Base-by-base conservation (phyloP, 1,140 invertebrate species). In the Drosophila ironensis region DNA sequence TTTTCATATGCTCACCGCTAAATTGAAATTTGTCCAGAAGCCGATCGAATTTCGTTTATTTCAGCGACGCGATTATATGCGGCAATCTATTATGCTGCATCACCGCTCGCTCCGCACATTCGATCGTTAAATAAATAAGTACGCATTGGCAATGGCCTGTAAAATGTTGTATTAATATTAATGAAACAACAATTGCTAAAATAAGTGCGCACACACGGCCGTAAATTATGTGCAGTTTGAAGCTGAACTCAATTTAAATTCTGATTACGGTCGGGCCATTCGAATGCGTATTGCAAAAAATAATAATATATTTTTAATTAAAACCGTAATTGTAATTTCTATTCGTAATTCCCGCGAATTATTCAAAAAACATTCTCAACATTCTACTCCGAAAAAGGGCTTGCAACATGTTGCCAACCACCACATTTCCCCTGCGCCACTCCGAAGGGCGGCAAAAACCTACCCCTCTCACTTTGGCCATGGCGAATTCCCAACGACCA, bases 111-210 rank as follows among this genome's bases (percentile, higher is more conserved):
- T 12, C 11, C 14, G 14, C 14, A 25, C 35, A 47, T 37, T 44
- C 61, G 38, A 38, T 42, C 57, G 70, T 70, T 45, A 68, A 70
- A 70, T 60, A 46, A 45, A 33, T 12, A 33, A 12, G 3, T 6
- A 33, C 11, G 45, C 12, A 70, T n/a, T n/a, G 46, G 40, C 67
- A 60, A 71, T 71, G 38, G 67, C 16, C 40, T 45, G 68, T 70
- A 33, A 71, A 71, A 71, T 52, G 46, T 51, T 46, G 53, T 60
- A 59, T 71, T 71, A 71, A 71, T 71, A 71, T 71, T 71, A 71
- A 71, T 71, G 66, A 61, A 71, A 71, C 52, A 24, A n/a, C 51
- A 68, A 68, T 61, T 30, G 9, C 17, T 37, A 16, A 20, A 35
- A 53, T 40, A 47, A 35, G 19, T 48, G 24, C n/a, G 17, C 8